These are phyloP conservation scores for Protonemura montana DNA, from an alignment of 2,888 invertebrate genomes.

Conservation along the genomic window DNA sequence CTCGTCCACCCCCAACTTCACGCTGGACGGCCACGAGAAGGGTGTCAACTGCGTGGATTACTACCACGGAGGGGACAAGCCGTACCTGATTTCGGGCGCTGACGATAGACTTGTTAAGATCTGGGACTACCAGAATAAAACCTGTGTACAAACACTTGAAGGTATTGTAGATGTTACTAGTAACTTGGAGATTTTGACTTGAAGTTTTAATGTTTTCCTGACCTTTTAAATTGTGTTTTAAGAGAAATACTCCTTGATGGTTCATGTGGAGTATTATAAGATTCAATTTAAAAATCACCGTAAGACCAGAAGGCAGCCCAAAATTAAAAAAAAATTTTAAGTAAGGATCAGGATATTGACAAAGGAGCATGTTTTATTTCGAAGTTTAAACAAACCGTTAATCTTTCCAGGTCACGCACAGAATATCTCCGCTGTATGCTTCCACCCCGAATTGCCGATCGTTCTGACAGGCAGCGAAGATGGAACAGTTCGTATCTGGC, in stretches of 20 bases:
- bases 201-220: no score
- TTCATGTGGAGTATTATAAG: no score
- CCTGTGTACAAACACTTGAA: constrained; percentile 97
- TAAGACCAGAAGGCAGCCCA: no score
- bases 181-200: no score
- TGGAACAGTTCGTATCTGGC: constrained; percentile 97
- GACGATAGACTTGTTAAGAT: constrained; percentile 98
- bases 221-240: no score
- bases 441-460: constrained; percentile 98
- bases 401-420: constrained; percentile 80
- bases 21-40: constrained; percentile 97
- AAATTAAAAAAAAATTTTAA: no score
- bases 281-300: no score
- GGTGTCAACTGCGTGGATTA: constrained; percentile 99
- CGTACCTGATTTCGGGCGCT: constrained; percentile 97
- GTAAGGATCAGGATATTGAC: no score
- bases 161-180: constrained; percentile 56
- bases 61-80: constrained; percentile 98
- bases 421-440: constrained; percentile 94
- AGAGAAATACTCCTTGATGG: no score
- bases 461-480: constrained; percentile 98
- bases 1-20: constrained; percentile 96
- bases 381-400: neutral
- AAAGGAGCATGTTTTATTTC: neutral
- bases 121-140: constrained; percentile 99